A percentile compares a stretch with the other conserved stretches of the same genome.
These are phyloP conservation scores for Mionectes olivaceus DNA, from an alignment of 2,797 vertebrate genomes.

Conservation along the genomic window DNA sequence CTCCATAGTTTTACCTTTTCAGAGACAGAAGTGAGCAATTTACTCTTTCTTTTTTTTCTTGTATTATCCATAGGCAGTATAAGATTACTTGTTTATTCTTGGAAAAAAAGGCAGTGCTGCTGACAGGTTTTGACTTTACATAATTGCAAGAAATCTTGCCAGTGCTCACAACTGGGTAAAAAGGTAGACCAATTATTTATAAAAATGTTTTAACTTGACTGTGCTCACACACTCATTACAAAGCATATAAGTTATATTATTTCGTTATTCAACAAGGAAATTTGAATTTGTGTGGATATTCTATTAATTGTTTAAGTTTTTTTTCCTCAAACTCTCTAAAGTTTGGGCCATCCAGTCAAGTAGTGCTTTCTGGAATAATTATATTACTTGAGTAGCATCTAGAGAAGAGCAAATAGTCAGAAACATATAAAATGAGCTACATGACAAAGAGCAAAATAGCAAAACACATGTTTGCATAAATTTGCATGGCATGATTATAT, in stretches of 20 bases:
- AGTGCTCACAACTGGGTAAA: not conserved
- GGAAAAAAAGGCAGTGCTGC: not conserved
- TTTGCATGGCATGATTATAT: no score
- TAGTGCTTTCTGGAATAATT: not conserved
- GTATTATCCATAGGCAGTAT: not conserved
- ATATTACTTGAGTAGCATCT: not conserved
- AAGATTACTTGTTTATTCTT: not conserved
- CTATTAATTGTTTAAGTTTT: not conserved
- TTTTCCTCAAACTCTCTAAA: not conserved
- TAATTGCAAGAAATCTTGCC: not conserved
- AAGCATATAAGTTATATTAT: not conserved
- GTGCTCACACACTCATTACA: not conserved
- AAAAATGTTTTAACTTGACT: not conserved
- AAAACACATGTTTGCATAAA: no score
- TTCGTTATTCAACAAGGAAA: not conserved
- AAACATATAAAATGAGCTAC: not conserved
- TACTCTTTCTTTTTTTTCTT: not conserved
- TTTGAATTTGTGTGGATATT: not conserved
- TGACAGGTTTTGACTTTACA: not conserved
- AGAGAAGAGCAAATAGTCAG: not conserved
- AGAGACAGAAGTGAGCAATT: not conserved
- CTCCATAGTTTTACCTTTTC: not conserved
- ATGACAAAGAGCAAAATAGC: no score
- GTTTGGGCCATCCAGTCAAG: not conserved
- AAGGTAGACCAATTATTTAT: not conserved